Evolutionary conservation across 2,113 vertebrate genomes (phyloP).

Genomic region (Sitta europaea): DNA sequence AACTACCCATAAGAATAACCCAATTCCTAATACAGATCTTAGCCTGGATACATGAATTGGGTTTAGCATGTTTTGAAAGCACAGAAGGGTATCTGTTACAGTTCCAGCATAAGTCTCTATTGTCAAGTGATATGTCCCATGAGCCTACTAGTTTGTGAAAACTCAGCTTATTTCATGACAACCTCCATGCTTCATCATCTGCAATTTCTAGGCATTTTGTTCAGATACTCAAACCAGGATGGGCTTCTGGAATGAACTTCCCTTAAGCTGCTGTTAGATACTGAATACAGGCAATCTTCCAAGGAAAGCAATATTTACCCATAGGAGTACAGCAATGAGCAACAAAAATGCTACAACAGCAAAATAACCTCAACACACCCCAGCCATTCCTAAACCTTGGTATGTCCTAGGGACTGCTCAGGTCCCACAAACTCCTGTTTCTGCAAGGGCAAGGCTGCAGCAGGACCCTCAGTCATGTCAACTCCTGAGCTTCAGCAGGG

Average conservation of each 20-base stretch:
- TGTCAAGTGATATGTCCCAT: background rate
- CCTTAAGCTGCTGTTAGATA: background rate
- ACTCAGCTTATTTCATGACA: background rate
- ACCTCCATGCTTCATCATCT: background rate
- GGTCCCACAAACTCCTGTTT: background rate
- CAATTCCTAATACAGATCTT: background rate
- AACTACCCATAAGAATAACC: background rate
- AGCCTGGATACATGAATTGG: background rate
- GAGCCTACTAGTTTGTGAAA: background rate
- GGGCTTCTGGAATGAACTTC: background rate
- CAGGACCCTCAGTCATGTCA: rapidly evolving
- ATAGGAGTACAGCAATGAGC: background rate
- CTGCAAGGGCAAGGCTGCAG: background rate
- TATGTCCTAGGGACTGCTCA: background rate
- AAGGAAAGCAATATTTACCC: background rate
- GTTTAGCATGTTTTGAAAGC: background rate
- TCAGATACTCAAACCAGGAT: background rate
- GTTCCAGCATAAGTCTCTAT: background rate
- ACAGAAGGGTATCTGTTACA: background rate
- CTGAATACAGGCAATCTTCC: background rate
- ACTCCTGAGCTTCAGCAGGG: background rate
- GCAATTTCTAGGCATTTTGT: background rate
- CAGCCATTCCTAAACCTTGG: background rate
- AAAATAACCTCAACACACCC: background rate
- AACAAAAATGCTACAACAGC: background rate